A percentile compares a stretch with the other conserved stretches of the same genome.
phyloP scores from a whole-genome alignment of 2,797 vertebrate species.

The Schizothorax lantsangensis region DNA sequence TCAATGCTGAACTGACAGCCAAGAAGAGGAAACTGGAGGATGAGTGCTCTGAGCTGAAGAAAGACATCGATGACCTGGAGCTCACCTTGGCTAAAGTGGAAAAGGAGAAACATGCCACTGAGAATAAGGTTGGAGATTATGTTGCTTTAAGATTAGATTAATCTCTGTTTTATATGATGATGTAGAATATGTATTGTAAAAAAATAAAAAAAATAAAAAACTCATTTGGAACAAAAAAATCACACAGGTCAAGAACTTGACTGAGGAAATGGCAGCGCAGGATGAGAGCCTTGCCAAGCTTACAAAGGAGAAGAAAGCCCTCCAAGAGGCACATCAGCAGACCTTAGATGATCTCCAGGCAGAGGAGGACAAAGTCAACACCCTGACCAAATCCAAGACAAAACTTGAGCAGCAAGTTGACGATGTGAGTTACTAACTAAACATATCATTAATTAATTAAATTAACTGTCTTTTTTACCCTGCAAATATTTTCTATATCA shows the following conservation, averaged over 20 bases:
- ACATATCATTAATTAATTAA: no score
- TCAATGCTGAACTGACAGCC: constrained; percentile 84
- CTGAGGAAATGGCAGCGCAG: constrained; percentile 77
- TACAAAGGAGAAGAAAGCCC: constrained; percentile 76
- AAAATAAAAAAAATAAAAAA: background rate
- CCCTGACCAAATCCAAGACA: constrained; percentile 83
- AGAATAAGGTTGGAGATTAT: no score
- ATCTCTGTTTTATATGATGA: constrained; percentile 50
- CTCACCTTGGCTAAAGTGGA: constrained; percentile 82
- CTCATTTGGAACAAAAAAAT: constrained; percentile 46
- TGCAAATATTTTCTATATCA: background rate
- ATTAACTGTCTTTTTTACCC: no score
- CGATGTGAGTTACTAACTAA: constrained; percentile 76
- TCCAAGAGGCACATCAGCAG: constrained; percentile 74
- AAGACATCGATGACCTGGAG: constrained; percentile 89
- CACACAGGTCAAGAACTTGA: constrained; percentile 75
- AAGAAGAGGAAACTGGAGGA: constrained; percentile 89
- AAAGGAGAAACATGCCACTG: no score
- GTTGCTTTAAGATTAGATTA: no score
- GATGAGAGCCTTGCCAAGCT: constrained; percentile 79
- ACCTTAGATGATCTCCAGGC: constrained; percentile 74
- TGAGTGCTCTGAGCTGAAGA: constrained; percentile 89
- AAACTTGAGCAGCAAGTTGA: constrained; percentile 90
- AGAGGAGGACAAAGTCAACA: constrained; percentile 86
- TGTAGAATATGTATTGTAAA: background rate